These are phyloP conservation scores for Agrochola litura DNA, from an alignment of 2,888 invertebrate genomes.

Conservation along the genomic window DNA sequence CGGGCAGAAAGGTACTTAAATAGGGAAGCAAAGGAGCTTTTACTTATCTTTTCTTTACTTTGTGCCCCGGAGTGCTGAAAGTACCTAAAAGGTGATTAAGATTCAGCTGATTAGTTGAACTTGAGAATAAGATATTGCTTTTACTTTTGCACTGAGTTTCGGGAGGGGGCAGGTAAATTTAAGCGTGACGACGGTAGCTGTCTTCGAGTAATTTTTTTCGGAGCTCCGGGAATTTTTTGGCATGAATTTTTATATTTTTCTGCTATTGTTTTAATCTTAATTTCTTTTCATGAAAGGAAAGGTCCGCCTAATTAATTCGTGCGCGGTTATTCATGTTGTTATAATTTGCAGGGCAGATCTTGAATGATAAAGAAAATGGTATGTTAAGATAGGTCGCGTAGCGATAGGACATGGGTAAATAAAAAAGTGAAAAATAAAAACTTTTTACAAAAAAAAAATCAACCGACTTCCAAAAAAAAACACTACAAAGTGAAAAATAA, in stretches of 20 bases:
- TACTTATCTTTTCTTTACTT: conserved; percentile 75
- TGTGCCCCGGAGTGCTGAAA: conserved; percentile 70
- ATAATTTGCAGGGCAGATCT: conserved; percentile 35
- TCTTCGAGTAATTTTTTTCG: conserved; percentile 53
- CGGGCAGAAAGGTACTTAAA: conserved; percentile 67
- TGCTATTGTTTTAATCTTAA: conserved; percentile 52
- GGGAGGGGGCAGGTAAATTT: conserved; percentile 58
- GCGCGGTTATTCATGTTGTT: conserved; percentile 24
- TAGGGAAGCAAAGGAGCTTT: conserved; percentile 67
- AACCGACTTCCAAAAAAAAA: too few relatives aligned
- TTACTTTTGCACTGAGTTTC: conserved; percentile 64
- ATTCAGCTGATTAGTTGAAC: conserved; percentile 77
- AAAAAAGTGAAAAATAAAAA: too few relatives aligned
- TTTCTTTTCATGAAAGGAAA: conserved; percentile 51
- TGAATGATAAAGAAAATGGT: background rate
- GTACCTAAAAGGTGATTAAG: conserved; percentile 77
- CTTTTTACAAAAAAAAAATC: too few relatives aligned
- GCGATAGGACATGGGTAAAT: too few relatives aligned
- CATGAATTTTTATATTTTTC: conserved; percentile 44
- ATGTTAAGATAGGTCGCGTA: background rate
- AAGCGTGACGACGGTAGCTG: conserved; percentile 55
- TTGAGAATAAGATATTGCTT: conserved; percentile 74
- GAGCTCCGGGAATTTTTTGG: conserved; percentile 27
- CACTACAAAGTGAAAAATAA: too few relatives aligned
- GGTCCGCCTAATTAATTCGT: conserved; percentile 37